These are phyloP conservation scores for Uromys caudimaculatus DNA, from an alignment of 2,797 vertebrate species.

Conservation along the genomic window DNA sequence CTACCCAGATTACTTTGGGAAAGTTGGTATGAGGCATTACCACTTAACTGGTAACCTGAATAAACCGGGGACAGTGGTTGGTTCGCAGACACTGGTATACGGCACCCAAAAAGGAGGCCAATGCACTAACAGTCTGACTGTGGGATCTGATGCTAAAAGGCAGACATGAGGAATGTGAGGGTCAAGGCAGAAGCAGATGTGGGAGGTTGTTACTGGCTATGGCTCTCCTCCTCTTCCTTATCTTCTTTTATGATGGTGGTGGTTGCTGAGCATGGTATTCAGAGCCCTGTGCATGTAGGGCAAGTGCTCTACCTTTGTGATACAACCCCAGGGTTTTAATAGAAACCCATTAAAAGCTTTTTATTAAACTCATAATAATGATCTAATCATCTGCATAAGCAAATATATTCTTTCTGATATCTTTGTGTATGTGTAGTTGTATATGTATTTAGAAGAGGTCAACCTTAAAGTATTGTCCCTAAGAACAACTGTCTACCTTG, in stretches of 20 bases:
- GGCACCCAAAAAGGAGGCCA: neutral
- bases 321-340: neutral
- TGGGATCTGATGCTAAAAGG: neutral
- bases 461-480: neutral
- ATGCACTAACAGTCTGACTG: neutral
- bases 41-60: neutral
- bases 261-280: neutral
- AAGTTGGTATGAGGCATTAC: too few species aligned
- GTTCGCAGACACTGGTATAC: neutral
- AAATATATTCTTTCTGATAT: neutral
- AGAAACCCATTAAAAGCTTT: neutral
- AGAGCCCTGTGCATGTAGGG: neutral
- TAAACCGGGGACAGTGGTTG: neutral
- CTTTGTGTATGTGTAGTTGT: neutral
- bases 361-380: constrained; percentile 34
- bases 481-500: neutral
- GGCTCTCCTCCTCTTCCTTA: neutral
- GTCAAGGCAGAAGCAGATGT: neutral
- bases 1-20: neutral
- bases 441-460: neutral
- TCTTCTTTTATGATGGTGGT: neutral
- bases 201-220: neutral
- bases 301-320: neutral
- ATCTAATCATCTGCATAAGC: neutral
- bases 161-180: neutral